Evolutionary conservation across 2,888 invertebrate species (phyloP), one percentile per base, ranked within the genome.

Genomic region (Agrotis segetum): DNA sequence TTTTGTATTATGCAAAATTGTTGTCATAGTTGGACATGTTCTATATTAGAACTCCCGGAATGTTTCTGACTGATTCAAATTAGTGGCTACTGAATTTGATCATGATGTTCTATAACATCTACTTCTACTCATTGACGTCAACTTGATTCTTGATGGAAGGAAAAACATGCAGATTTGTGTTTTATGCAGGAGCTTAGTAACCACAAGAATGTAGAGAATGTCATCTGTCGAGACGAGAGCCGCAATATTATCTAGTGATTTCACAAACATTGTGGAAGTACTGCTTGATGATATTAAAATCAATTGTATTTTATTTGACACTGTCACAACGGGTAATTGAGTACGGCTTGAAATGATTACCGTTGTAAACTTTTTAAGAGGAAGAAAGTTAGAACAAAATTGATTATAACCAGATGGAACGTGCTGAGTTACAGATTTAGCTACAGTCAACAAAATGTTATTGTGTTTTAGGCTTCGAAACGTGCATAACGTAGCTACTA

Each of bases 341-440:
- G 40, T n/a, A 53, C 13, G 3, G 11, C 34, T 52, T 40, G 13
- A 21, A 21, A 40, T 11, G 47, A 46, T n/a, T 34, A 34, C 24
- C 14, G 44, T 44, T 55, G 46, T 56, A 19, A 73, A 61, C 56
- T 9, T 53, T 68, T 34, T 56, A 58, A 29, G 16, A n/a, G 14
- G 3, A 72, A 56, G 63, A 81, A 49, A 16, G 24, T 14, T 34
- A 24, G 2, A 47, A 50, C 56, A 16, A 53, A 65, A 75, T 80
- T 61, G 56, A 76, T 77, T 81, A 49, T 69, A 40, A 40, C 53
- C 44, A 58, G 64, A 34, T 40, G 24, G n/a, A 52, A 76, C 55
- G 69, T 47, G 76, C 47, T 3, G 68, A n/a, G n/a, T 56, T 75
- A 24, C 11, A 44, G n/a, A 40, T 24, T 50, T 61, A 17, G 40